Conservation (phyloP, 2,797 vertebrate species). For the Chaetodon trifasciatus region DNA sequence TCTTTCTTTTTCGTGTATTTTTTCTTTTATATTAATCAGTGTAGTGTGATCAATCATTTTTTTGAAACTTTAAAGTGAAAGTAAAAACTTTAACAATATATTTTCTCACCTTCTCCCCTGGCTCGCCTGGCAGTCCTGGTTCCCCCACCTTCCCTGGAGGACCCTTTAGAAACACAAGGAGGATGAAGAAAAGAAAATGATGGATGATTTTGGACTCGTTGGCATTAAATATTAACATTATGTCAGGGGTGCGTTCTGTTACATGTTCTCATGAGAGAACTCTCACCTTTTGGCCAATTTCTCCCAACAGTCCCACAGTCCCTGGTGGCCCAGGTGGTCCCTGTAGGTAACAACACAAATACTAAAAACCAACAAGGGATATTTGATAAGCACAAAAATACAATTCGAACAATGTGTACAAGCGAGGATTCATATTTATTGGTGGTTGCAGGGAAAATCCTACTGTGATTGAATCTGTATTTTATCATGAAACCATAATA, state of each 20-base stretch:
- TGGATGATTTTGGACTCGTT: slow-evolving; percentile 34
- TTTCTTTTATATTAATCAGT: background rate
- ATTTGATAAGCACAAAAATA: background rate
- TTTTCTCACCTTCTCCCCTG: slow-evolving; percentile 92
- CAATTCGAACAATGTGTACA: background rate
- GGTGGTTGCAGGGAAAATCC: background rate
- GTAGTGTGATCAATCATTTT: background rate
- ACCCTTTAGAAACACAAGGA: slow-evolving; percentile 78
- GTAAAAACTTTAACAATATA: slow-evolving; percentile 15
- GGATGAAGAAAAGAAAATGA: slow-evolving; percentile 13
- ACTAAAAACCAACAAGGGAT: slow-evolving; percentile 6
- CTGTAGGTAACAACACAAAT: slow-evolving; percentile 77
- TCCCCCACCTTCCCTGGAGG: slow-evolving; percentile 85
- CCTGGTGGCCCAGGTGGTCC: slow-evolving; percentile 92
- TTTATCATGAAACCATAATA: background rate
- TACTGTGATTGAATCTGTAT: background rate
- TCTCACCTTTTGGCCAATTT: slow-evolving; percentile 93
- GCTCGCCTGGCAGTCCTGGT: slow-evolving; percentile 83
- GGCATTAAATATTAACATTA: slow-evolving; percentile 21
- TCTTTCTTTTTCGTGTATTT: background rate
- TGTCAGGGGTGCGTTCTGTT: slow-evolving; percentile 24
- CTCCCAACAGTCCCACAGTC: slow-evolving; percentile 90
- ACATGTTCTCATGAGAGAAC: slow-evolving; percentile 8
- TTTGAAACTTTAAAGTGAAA: background rate
- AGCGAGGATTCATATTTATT: background rate